Base-by-base conservation (phyloP, 2,113 vertebrate species). In the Nothobranchius kuhntae region DNA sequence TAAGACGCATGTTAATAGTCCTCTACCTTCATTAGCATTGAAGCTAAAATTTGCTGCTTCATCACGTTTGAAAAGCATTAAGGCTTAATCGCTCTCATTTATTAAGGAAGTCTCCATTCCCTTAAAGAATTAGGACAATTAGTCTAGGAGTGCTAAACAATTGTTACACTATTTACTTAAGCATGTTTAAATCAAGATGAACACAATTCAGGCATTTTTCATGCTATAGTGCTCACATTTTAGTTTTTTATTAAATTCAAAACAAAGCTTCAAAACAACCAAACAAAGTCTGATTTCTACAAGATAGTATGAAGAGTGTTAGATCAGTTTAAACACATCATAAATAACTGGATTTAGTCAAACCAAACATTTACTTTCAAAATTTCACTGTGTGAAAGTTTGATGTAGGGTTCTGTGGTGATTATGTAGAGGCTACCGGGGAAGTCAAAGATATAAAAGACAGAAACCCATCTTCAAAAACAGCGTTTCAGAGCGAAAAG, bases 41-140 rank as follows among this genome's bases (percentile, higher is more conserved):
- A 71, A 73, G 74, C 77, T 87, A 81, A 79, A 89, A 90, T 89
- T 82, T 87, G 86, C 81, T 85, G 87, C 86, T 88, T 77, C 76
- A 82, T 89, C 78, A 89, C 85, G 81, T 87, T 83, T 71, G 80
- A 78, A 76, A 73, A 30, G 66, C 81, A 90, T 89, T 90, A 83
- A 70, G 75, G 35, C 76, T 82, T 85, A 89, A 89, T 86, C 60
- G 72, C 76, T 24, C 65, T 80, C 71, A 79, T 84, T 87, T 85
- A 78, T 85, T 83, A 79, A 74, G 77, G 73, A 85, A 79, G 63
- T 67, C 82, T 78, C 47, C 61, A 75, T 79, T 82, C 66, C 7
- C 62, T 78, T 70, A 77, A 68, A 75, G 75, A 67, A 71, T 54
- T 21, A 10, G 70, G 59, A 70, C 70, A 73, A 73, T 88, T 78